A percentile compares a stretch with the other conserved stretches of the same genome.
Evolutionary conservation across 2,797 vertebrate genomes (phyloP).

Genomic region (Acomys russatus): DNA sequence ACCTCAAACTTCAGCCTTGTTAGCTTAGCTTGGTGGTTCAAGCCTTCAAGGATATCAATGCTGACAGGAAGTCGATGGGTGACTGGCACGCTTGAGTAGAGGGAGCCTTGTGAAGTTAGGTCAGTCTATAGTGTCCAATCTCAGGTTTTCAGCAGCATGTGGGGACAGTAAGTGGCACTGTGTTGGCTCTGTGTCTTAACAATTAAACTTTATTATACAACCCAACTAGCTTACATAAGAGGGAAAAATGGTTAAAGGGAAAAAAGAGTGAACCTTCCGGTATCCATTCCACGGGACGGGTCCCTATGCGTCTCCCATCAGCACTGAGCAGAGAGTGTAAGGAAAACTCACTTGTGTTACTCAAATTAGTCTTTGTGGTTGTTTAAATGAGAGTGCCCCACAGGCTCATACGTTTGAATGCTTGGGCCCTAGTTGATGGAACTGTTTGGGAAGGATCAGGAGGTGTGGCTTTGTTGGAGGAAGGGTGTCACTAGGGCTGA

Average conservation of each 20-base stretch:
- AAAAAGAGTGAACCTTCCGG: no score
- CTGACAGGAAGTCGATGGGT: rapidly evolving
- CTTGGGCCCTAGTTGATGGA: background rate
- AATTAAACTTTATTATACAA: no score
- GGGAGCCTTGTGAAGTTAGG: background rate
- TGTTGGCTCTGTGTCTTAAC: no score
- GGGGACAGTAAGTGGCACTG: background rate
- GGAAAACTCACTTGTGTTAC: rapidly evolving
- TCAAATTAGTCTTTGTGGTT: background rate
- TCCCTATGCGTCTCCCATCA: no score
- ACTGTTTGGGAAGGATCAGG: background rate
- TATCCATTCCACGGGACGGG: no score
- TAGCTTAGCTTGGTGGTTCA: background rate
- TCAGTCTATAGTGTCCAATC: no score
- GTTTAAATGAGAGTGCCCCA: no score
- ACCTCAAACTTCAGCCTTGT: background rate
- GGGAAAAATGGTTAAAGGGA: no score
- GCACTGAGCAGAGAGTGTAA: rapidly evolving
- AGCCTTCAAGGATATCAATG: background rate
- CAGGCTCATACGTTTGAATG: background rate
- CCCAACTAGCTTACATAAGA: no score
- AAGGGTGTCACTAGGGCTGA: no score
- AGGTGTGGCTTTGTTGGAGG: background rate
- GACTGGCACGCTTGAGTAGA: background rate
- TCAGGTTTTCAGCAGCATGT: background rate